A percentile compares a stretch with the other conserved stretches of the same genome.
Evolutionary conservation across 1,140 invertebrate species (phyloP).

Genomic region (Drosophila elegans): DNA sequence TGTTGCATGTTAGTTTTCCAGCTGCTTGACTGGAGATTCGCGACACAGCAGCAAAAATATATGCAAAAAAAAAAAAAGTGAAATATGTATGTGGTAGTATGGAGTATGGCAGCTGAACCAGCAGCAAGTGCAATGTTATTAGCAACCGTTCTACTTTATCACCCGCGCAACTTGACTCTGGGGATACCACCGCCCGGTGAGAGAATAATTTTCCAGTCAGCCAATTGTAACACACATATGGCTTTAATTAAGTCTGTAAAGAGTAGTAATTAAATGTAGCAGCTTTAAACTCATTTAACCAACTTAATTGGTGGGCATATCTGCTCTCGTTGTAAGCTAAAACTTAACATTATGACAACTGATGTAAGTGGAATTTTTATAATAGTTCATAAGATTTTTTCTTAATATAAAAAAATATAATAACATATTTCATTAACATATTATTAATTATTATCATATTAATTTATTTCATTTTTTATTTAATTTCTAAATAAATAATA

Average conservation of each 20-base stretch:
- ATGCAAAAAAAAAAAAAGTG: neutral
- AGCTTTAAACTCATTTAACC: conserved; percentile 11
- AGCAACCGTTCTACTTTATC: conserved; percentile 45
- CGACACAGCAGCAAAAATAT: conserved; percentile 26
- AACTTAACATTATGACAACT: no score
- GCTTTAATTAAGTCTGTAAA: conserved; percentile 14
- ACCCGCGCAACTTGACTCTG: conserved; percentile 15
- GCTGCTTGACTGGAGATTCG: conserved; percentile 68
- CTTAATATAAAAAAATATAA: no score
- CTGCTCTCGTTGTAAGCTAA: neutral
- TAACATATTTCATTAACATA: no score
- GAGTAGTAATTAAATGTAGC: conserved; percentile 13
- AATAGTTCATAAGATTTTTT: no score
- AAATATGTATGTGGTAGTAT: conserved; percentile 4
- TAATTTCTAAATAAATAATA: no score
- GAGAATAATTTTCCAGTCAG: conserved; percentile 24
- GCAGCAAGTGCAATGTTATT: conserved; percentile 54
- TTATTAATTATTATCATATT: no score
- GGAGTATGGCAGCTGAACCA: conserved; percentile 4
- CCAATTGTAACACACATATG: conserved; percentile 22
- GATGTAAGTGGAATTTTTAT: no score
- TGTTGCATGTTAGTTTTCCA: conserved; percentile 78
- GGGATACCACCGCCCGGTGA: conserved; percentile 1
- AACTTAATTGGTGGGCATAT: neutral
- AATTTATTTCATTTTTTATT: no score